Base-by-base conservation (phyloP, 2,113 vertebrate genomes). In the Epinephelus fuscoguttatus region DNA sequence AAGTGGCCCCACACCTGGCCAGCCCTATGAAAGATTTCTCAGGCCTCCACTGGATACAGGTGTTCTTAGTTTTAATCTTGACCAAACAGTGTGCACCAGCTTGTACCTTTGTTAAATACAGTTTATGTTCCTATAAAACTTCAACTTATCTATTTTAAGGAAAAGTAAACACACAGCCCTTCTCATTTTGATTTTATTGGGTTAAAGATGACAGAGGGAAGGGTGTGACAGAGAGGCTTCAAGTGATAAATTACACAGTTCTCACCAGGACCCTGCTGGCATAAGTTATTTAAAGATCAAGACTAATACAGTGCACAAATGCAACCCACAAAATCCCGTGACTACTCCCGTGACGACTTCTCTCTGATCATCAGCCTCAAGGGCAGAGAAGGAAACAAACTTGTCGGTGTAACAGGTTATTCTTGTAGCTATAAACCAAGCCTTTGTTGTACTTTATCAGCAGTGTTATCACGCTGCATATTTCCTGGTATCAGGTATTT, bases 381-480 rank as follows among this genome's bases (percentile, higher is more conserved):
- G 37, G 72, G 17, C 68, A 52, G 25, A 76, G 40, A 40, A 42
- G 75, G 75, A 80, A 88, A 52, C 15, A 40, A 33, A 60, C 15
- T 17, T 69, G 45, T 84, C 71, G 55, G 73, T 79, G 25, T 84
- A 64, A 60, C 47, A 45, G 50, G 15, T 30, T n/a, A 21, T 64
- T 75, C 25, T 78, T 18, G 52, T 6, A 17, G 9, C 30, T 50
- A 3, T 37, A 67, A 83, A 57, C 4, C 15, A 25, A 47, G 47
- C 52, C 84, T 88, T 84, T 86, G 85, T 77, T 9, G 18, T 4
- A 25, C 10, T 42, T 81, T 86, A 90, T 91, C 88, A 61, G 27
- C n/a, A 55, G 5, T 37, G 42, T 84, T 77, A 90, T 89, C 81
- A 3, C 4, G 23, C 17, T 21, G 23, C 62, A 15, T 23, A 71